Evolutionary conservation across 1,140 invertebrate genomes (phyloP).

Genomic region (Drosophila sechellia): DNA sequence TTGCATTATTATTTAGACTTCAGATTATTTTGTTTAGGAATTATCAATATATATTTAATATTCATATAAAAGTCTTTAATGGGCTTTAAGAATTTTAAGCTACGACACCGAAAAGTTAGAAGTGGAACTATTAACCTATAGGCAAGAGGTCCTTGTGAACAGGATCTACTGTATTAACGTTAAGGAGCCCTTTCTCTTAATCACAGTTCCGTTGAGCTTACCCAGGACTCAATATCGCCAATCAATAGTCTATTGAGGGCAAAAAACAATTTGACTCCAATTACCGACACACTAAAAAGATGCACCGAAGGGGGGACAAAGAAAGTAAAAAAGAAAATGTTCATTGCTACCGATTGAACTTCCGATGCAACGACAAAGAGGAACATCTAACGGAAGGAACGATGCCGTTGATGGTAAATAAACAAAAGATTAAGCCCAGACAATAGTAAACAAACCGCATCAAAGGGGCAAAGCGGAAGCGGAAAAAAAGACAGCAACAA

Average conservation of each 20-base stretch:
- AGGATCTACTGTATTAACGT: too few relatives aligned
- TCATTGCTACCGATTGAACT: constrained; percentile 52
- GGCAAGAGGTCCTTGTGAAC: too few relatives aligned
- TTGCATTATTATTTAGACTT: too few relatives aligned
- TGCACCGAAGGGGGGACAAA: not conserved
- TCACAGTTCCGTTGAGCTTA: not conserved
- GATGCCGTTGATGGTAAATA: constrained; percentile 69
- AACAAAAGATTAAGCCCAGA: constrained; percentile 66
- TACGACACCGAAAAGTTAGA: too few relatives aligned
- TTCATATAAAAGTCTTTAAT: too few relatives aligned
- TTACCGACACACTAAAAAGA: constrained; percentile 35
- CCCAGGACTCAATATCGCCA: not conserved
- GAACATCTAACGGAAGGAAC: constrained; percentile 19
- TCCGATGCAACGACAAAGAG: constrained; percentile 43
- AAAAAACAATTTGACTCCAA: constrained; percentile 55
- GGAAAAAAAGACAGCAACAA: constrained; percentile 32
- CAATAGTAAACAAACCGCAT: constrained; percentile 53
- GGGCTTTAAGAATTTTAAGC: too few relatives aligned
- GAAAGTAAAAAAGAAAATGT: constrained; percentile 16
- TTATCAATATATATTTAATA: too few relatives aligned
- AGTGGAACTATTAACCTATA: too few relatives aligned
- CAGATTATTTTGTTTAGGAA: too few relatives aligned
- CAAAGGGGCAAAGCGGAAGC: constrained; percentile 16
- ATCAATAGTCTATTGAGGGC: constrained; percentile 21
- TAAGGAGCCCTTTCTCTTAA: too few relatives aligned